Evolutionary conservation across 2,797 vertebrate species (phyloP).

Genomic region (Alca torda): DNA sequence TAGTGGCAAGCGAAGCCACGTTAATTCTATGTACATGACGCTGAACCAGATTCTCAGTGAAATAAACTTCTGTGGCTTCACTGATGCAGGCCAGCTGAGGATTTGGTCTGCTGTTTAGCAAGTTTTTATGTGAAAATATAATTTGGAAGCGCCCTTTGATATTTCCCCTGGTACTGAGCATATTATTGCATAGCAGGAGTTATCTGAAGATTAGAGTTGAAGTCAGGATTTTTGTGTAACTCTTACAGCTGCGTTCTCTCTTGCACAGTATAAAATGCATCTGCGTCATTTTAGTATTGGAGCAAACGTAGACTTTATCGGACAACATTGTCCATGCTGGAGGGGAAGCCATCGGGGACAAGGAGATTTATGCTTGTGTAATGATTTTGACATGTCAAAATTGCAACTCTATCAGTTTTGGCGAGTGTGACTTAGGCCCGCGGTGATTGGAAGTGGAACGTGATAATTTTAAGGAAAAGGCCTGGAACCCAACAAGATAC

Average conservation of each 20-base stretch:
- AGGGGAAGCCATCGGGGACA: background rate
- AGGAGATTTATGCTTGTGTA: background rate
- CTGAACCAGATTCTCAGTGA: background rate
- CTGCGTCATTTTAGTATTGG: slow-evolving; percentile 5
- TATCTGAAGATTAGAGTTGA: slow-evolving; percentile 46
- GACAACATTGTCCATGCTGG: background rate
- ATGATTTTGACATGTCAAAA: slow-evolving; percentile 25
- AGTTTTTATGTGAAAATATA: slow-evolving; percentile 21
- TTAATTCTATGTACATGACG: background rate
- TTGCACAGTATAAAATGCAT: background rate
- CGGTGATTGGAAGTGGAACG: background rate
- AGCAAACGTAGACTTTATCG: background rate
- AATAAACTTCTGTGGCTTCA: background rate
- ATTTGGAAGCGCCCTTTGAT: slow-evolving; percentile 11
- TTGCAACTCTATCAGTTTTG: slow-evolving; percentile 25
- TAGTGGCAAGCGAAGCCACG: background rate
- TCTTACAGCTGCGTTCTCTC: slow-evolving; percentile 46
- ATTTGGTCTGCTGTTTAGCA: slow-evolving; percentile 8
- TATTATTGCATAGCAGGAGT: background rate
- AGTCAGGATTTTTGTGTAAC: slow-evolving; percentile 6
- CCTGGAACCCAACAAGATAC: slow-evolving; percentile 33
- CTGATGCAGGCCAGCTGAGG: background rate
- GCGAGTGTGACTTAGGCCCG: background rate
- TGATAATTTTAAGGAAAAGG: slow-evolving; percentile 39
- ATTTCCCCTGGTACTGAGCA: slow-evolving; percentile 27